Evolutionary conservation across 2,888 invertebrate species (phyloP).

Genomic region (Phrixothrix hirtus): DNA sequence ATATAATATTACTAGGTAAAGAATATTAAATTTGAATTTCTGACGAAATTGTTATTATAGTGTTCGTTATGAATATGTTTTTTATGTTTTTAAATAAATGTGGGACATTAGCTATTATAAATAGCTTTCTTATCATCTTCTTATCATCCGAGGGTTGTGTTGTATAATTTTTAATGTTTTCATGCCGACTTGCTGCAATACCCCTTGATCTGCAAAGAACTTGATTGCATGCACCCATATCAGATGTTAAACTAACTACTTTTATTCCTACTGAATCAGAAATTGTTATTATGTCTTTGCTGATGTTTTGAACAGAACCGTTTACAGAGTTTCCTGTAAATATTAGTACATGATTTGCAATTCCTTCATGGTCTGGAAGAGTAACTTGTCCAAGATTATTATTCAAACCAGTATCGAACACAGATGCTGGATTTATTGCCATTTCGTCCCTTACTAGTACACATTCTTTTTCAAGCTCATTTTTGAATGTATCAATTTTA

Average conservation of each 20-base stretch:
- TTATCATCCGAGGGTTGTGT: not conserved
- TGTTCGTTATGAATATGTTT: not conserved
- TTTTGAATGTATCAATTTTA: too few relatives aligned
- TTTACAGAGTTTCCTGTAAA: conserved; percentile 36
- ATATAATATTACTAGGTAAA: conserved; percentile 1
- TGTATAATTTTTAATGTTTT: not conserved
- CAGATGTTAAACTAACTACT: conserved; percentile 7
- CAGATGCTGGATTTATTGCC: conserved; percentile 29
- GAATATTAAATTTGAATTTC: not conserved
- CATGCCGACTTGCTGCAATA: conserved; percentile 2
- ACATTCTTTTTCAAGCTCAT: too few relatives aligned
- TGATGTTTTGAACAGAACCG: conserved; percentile 17
- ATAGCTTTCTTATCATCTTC: too few relatives aligned
- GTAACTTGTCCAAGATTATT: conserved; percentile 36
- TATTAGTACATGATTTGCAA: conserved; percentile 39
- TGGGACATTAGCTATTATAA: conserved; percentile 4
- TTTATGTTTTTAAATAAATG: conserved; percentile 13
- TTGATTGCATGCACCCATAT: conserved; percentile 14
- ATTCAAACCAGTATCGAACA: conserved; percentile 28
- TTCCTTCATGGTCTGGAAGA: conserved; percentile 27
- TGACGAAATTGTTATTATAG: conserved; percentile 1
- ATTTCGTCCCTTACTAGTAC: conserved; percentile 36
- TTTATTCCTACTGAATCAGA: conserved; percentile 13
- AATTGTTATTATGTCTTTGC: conserved; percentile 11
- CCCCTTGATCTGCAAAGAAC: conserved; percentile 5